phyloP scores from a whole-genome alignment of 2,888 invertebrate species.

The Cabera pusaria region DNA sequence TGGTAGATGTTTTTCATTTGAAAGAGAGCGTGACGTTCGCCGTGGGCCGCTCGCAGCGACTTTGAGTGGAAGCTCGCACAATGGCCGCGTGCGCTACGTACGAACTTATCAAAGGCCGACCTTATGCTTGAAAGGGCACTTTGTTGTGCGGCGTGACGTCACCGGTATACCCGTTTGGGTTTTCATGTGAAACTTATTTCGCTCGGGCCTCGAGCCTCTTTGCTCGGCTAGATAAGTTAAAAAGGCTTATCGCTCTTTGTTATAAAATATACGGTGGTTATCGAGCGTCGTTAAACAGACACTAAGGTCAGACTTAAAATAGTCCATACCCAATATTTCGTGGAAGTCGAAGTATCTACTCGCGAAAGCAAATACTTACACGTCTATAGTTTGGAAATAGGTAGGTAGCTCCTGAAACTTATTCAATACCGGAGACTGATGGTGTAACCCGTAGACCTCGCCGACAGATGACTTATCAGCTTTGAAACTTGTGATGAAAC shows the following conservation, averaged over 20 bases:
- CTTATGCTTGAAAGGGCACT: conserved; percentile 31
- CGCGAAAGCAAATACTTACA: no score
- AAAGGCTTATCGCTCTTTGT: conserved; percentile 9
- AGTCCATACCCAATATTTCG: no score
- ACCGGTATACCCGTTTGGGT: conserved; percentile 15
- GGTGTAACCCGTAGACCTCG: no score
- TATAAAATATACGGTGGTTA: conserved; percentile 5
- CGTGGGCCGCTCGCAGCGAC: conserved; percentile 17
- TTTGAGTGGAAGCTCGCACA: conserved; percentile 23
- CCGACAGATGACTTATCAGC: conserved; percentile 6
- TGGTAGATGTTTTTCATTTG: no score
- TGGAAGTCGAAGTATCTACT: no score
- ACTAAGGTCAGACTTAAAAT: no score
- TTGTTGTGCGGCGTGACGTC: conserved; percentile 30
- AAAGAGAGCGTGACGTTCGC: conserved; percentile 10
- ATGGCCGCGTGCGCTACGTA: conserved; percentile 18
- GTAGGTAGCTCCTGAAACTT: no score
- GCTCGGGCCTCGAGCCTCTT: conserved; percentile 1
- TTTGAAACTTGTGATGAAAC: no score
- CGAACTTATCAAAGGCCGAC: conserved; percentile 31
- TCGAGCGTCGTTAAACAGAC: no score
- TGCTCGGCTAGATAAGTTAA: conserved; percentile 3
- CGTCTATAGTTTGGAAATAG: no score
- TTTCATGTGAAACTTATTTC: conserved; percentile 10
- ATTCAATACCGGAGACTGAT: no score